Percentiles rank a stretch among this genome's conserved stretches.
These are phyloP conservation scores for Antennarius striatus DNA, from an alignment of 2,113 vertebrate species.

Conservation along the genomic window DNA sequence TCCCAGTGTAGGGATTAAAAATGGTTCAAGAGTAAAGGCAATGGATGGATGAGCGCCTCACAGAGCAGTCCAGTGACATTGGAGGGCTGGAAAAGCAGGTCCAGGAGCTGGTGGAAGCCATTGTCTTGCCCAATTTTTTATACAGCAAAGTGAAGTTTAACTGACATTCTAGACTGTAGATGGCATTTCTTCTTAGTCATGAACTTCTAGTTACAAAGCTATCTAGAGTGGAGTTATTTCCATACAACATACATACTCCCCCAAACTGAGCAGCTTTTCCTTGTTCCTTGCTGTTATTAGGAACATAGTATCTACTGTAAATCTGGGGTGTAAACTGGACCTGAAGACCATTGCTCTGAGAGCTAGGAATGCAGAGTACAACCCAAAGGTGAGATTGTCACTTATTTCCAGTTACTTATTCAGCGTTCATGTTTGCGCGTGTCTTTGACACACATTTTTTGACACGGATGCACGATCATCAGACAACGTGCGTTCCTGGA, in stretches of 20 bases:
- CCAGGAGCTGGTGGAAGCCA: slow-evolving; percentile 98
- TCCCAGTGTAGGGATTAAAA: background rate
- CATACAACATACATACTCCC: too few relatives aligned
- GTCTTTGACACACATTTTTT: too few relatives aligned
- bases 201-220: too few relatives aligned
- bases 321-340: slow-evolving; percentile 98
- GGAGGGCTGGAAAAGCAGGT: slow-evolving; percentile 98
- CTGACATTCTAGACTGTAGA: too few relatives aligned
- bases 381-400: slow-evolving; percentile 91
- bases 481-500: too few relatives aligned
- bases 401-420: too few relatives aligned
- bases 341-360: slow-evolving; percentile 98
- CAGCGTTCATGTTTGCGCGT: background rate
- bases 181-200: too few relatives aligned
- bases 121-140: slow-evolving; percentile 86
- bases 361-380: slow-evolving; percentile 99
- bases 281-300: slow-evolving; percentile 62
- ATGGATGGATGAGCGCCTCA: slow-evolving; percentile 99
- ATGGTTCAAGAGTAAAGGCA: slow-evolving; percentile 40
- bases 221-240: too few relatives aligned
- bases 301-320: slow-evolving; percentile 99
- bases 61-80: slow-evolving; percentile 98
- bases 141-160: too few relatives aligned
- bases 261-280: background rate
- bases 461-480: too few relatives aligned